phyloP scores from a whole-genome alignment of 92 coral and sea anemone genomes.

The Palythoa grandiflora region DNA sequence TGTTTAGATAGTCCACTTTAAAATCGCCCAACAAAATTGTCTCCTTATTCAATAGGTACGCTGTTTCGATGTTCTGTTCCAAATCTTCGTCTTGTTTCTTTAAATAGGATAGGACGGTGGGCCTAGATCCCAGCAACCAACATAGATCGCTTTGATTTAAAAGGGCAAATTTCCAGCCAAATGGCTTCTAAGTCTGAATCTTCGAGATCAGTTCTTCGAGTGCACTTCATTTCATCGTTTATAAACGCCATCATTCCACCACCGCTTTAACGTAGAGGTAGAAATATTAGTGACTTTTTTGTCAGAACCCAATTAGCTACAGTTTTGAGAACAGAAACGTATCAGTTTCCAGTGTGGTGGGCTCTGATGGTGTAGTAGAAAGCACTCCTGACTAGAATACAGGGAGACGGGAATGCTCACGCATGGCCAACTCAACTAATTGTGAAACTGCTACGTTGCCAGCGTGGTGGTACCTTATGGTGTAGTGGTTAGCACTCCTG shows the following conservation, averaged over 20 bases:
- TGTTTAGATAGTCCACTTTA: slow-evolving; percentile 60
- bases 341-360: too few relatives aligned
- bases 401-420: too few relatives aligned
- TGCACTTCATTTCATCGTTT: slow-evolving; percentile 47
- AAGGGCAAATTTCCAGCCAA: slow-evolving; percentile 68
- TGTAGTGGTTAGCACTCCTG: too few relatives aligned
- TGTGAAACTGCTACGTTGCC: too few relatives aligned
- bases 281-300: too few relatives aligned
- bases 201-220: slow-evolving; percentile 64
- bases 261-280: slow-evolving; percentile 7
- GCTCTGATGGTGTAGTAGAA: too few relatives aligned
- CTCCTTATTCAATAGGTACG: slow-evolving; percentile 42
- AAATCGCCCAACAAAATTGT: slow-evolving; percentile 57
- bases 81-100: slow-evolving; percentile 36
- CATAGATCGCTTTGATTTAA: slow-evolving; percentile 63
- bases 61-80: slow-evolving; percentile 44
- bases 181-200: slow-evolving; percentile 45
- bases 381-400: too few relatives aligned
- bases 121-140: slow-evolving; percentile 57
- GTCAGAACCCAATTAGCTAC: too few relatives aligned
- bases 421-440: too few relatives aligned
- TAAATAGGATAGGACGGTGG: slow-evolving; percentile 38
- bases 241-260: slow-evolving; percentile 66
- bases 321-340: too few relatives aligned
- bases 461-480: too few relatives aligned